Percentiles rank a stretch among this genome's conserved stretches.
These are phyloP conservation scores for Bubo scandiacus DNA, from an alignment of 2,113 vertebrate genomes.

Conservation along the genomic window DNA sequence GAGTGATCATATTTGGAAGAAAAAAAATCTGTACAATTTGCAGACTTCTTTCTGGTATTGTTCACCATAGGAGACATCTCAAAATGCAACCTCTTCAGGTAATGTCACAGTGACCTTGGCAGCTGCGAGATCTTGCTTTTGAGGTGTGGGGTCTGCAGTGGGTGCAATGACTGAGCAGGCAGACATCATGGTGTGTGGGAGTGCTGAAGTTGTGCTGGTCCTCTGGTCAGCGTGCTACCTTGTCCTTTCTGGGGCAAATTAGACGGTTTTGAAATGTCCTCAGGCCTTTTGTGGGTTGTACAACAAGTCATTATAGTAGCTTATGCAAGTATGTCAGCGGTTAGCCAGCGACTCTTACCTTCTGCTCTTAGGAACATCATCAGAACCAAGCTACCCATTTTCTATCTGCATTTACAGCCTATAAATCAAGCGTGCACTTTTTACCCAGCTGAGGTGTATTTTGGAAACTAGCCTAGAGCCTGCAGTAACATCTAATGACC, in stretches of 20 bases:
- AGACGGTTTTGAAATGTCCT: not conserved
- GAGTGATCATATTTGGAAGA: not conserved
- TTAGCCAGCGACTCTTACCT: not conserved
- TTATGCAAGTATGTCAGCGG: not conserved
- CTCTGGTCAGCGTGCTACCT: not conserved
- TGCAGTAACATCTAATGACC: not conserved
- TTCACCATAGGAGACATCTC: not conserved
- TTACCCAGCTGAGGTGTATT: not conserved
- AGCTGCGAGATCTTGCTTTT: not conserved
- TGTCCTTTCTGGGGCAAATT: not conserved
- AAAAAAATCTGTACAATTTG: not conserved
- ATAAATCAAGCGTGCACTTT: not conserved
- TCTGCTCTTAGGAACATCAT: not conserved
- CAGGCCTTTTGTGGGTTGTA: not conserved
- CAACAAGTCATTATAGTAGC: not conserved
- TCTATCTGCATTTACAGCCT: not conserved
- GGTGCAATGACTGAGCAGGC: not conserved
- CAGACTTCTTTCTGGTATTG: not conserved
- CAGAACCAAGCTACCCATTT: not conserved
- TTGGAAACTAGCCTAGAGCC: not conserved
- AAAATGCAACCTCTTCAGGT: not conserved
- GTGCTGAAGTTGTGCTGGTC: not conserved
- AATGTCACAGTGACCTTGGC: not conserved
- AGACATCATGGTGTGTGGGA: rapidly evolving
- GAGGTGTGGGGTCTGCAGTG: not conserved